Base-by-base conservation (phyloP, 2,888 invertebrate genomes). In the Agonum fuliginosum region DNA sequence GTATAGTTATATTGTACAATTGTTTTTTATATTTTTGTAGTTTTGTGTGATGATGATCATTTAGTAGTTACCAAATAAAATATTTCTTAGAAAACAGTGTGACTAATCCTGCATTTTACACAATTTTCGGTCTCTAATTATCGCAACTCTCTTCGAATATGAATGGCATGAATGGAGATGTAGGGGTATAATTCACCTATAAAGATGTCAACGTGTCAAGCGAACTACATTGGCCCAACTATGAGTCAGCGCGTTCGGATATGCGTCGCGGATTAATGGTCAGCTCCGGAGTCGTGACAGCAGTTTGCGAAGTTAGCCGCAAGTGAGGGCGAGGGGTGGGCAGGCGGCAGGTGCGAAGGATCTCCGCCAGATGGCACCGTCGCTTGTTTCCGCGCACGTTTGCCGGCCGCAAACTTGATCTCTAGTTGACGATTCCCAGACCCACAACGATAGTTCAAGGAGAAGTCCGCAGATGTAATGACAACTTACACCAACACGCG, bases 281-380 rank as follows among this genome's bases (percentile, higher is more conserved):
- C 72, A 78, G 67, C 46, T 75, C 62, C 58, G 41, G 73, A 17
- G 24, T 48, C 43, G 69, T 78, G 78, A 78, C 71, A 71, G 75
- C 75, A 76, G 67, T 74, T 76, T 43, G 67, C 58, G 70, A 77
- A 77, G 69, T 77, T 70, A 41, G 43, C 70, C 41, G 51, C 51
- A 54, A 37, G 51, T 20, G 46, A 58, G 24, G 77, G 77, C 20
- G 8, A 17, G 10, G 70, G 37, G 27, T 24, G 58, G 62, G 62
- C 51, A 48, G 69, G 78, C 14, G 81, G 81, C 83, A 83, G 83
- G 83, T 83, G 82, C 81, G 80, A 82, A 82, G 80, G 81, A 83
- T 82, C 80, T 79, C 77, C 79, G 79, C 81, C 80, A 82, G 82
- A 80, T 83, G 82, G 81, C 80, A 79, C 80, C 80, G 37, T 41